Evolutionary conservation across 2,888 invertebrate genomes (phyloP).

Genomic region (Boloria euphrosyne): DNA sequence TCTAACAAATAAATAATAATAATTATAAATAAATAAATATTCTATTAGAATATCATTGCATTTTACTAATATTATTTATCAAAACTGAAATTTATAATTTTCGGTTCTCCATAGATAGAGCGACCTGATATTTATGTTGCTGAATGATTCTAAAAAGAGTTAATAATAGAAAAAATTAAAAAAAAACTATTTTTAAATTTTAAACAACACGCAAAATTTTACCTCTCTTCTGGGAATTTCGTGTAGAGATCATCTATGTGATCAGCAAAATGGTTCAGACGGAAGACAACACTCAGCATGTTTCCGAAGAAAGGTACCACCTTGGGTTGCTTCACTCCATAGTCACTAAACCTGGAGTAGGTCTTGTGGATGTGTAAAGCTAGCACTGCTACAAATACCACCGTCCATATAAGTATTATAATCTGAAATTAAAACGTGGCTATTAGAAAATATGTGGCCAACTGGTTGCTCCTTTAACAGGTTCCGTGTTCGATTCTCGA

Average conservation of each 20-base stretch:
- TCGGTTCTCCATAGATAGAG: too few species aligned
- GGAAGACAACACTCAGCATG: conserved; percentile 41
- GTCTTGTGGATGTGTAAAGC: conserved; percentile 44
- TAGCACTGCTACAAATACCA: conserved; percentile 42
- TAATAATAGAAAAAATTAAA: not conserved
- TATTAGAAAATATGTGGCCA: too few species aligned
- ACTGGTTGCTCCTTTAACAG: too few species aligned
- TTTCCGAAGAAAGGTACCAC: conserved; percentile 52
- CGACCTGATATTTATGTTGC: too few species aligned
- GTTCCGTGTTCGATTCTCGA: too few species aligned
- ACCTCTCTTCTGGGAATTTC: conserved; percentile 52
- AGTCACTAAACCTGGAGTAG: conserved; percentile 47
- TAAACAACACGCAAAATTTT: not conserved
- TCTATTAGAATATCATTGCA: too few species aligned
- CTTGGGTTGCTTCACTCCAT: conserved; percentile 49
- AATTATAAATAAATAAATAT: too few species aligned
- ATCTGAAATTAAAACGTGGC: conserved; percentile 33
- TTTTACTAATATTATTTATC: too few species aligned
- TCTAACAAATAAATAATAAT: too few species aligned
- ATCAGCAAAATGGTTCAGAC: conserved; percentile 43
- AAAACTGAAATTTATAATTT: too few species aligned
- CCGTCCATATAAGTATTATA: conserved; percentile 48
- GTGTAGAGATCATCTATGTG: conserved; percentile 45
- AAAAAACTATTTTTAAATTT: not conserved
- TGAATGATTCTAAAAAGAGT: not conserved